phyloP scores from a whole-genome alignment of 1,140 invertebrate species.

The Vanessa atalanta region DNA sequence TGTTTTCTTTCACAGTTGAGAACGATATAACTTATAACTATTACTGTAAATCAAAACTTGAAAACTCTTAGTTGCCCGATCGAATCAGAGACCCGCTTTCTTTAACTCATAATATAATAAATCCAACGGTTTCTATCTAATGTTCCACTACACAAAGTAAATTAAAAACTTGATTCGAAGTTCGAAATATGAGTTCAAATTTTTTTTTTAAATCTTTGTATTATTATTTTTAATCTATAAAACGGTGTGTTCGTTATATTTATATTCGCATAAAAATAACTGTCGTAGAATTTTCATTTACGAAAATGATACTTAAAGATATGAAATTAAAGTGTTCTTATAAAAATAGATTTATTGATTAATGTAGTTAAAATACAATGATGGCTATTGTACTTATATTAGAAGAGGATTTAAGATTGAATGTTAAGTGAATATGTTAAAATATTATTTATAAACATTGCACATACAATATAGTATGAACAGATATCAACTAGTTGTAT shows the following conservation, averaged over 20 bases:
- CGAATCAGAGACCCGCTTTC: no score
- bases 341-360: conserved; percentile 63
- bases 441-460: conserved; percentile 2
- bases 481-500: conserved; percentile 13
- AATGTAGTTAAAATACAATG: conserved; percentile 12
- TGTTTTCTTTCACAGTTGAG: no score
- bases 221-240: neutral
- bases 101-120: no score
- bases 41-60: no score
- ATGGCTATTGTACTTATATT: conserved; percentile 2
- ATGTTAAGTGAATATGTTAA: neutral
- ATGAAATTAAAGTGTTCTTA: conserved; percentile 78
- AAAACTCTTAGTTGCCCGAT: no score
- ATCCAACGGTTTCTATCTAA: no score
- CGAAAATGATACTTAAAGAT: conserved; percentile 44
- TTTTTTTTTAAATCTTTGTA: neutral
- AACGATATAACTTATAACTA: no score
- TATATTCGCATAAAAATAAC: conserved; percentile 22
- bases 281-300: conserved; percentile 39
- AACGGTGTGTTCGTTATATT: conserved; percentile 26
- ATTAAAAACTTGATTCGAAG: no score
- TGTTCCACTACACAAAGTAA: no score
- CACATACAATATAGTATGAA: conserved; percentile 4
- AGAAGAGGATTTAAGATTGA: conserved; percentile 2
- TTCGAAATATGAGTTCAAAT: no score